Base-by-base conservation (phyloP, 2,888 invertebrate genomes). In the Platycheirus rosarum region DNA sequence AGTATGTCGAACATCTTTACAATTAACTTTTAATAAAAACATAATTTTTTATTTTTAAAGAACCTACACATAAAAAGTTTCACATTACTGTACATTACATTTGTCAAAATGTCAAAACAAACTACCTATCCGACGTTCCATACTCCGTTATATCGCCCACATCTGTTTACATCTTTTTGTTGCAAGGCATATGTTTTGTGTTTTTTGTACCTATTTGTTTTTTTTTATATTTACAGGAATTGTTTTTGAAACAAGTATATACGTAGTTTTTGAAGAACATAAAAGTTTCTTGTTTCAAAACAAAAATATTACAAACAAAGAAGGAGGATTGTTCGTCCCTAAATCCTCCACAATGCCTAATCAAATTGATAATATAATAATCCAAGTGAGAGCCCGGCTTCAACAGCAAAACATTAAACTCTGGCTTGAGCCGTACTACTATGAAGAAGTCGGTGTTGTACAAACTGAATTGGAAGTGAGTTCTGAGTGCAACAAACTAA, bases 351-450 rank as follows among this genome's bases (percentile, higher is more conserved):
- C 2, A n/a, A 89, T 89, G 89, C 87, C 88, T 11, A 85, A 84
- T 7, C 86, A 88, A 40, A 86, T 88, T 53, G 94, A 95, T 88
- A 94, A 94, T 89, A 90, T 93, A 85, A 90, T 94, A 13, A 93
- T 94, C 53, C 93, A 93, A 90, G 91, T 95, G 11, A 92, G 95
- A 18, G 93, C 93, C 0, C 93, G 93, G 86, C 90, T 96, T 35
- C 94, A 95, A 85, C 90, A 91, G 68, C 93, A 94, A 71, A 92
- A 93, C 84, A 91, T 96, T 4, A 95, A 95, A 88, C 89, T 96
- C 74, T 96, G 96, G 96, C 91, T 94, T 85, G 91, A 93, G 13
- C 96, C 96, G 0, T 96, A 94, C 88, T 93, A 93, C 55, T 88
- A 89, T 26, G 91, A 93, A 14, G 91, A 90, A 20, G 87, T 90